Conservation (phyloP, 2,888 invertebrate species). For the Leucozona laternaria region DNA sequence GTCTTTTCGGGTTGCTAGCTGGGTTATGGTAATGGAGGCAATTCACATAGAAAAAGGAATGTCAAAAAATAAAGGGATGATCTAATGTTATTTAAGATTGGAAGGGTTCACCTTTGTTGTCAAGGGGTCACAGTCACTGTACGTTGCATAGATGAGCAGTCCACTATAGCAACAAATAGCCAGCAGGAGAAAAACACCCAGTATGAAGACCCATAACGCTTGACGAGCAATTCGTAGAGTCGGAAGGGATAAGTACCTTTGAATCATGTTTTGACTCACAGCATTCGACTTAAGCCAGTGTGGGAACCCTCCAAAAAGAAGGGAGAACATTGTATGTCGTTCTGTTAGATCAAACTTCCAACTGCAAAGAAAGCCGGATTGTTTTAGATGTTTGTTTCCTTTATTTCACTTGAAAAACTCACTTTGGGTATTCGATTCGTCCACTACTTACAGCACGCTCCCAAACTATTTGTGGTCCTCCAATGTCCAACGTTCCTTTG, state of each 20-base stretch:
- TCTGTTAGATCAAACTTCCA: constrained; percentile 88
- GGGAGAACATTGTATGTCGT: constrained; percentile 90
- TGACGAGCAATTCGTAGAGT: constrained; percentile 86
- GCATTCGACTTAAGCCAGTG: constrained; percentile 90
- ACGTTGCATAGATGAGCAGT: constrained; percentile 93
- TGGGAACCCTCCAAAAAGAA: constrained; percentile 88
- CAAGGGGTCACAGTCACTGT: constrained; percentile 94
- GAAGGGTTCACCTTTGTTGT: constrained; percentile 85
- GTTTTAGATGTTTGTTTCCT: neutral
- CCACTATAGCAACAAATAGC: constrained; percentile 93
- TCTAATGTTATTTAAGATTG: constrained; percentile 31
- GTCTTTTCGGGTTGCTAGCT: constrained; percentile 89
- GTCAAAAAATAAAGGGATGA: constrained; percentile 66
- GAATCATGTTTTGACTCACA: constrained; percentile 92
- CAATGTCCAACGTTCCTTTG: constrained; percentile 87
- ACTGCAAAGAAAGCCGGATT: constrained; percentile 82
- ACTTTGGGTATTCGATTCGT: constrained; percentile 87
- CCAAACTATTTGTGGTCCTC: constrained; percentile 86
- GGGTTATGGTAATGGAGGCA: constrained; percentile 58
- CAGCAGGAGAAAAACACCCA: constrained; percentile 90
- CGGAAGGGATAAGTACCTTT: constrained; percentile 89
- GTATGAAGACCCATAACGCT: constrained; percentile 88
- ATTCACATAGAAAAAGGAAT: constrained; percentile 48
- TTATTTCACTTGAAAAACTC: constrained; percentile 76
- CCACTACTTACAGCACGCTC: constrained; percentile 86